Percentiles rank a stretch among this genome's conserved stretches.
Conservation (phyloP, 2,888 invertebrate genomes). For the Standfussiana lucernea region DNA sequence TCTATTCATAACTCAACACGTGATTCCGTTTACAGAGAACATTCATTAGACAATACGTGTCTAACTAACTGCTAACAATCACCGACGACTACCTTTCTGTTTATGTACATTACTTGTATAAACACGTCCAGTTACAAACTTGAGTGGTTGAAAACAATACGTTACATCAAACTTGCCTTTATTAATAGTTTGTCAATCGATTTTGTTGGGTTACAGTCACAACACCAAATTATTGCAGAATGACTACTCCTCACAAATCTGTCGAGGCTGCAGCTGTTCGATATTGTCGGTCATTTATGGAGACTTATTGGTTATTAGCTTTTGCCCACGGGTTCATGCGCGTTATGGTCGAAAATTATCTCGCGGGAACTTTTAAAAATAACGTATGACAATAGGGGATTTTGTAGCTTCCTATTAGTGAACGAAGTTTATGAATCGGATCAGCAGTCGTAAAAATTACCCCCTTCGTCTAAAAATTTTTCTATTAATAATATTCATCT, state of each 20-base stretch:
- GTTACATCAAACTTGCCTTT: constrained; percentile 32
- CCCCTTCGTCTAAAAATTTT: too few relatives aligned
- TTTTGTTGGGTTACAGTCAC: constrained; percentile 11
- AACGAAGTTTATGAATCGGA: too few relatives aligned
- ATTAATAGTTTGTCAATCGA: constrained; percentile 22
- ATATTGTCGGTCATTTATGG: not conserved
- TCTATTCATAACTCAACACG: constrained; percentile 2
- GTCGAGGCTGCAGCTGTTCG: not conserved
- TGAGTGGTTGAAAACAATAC: constrained; percentile 45
- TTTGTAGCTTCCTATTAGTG: too few relatives aligned
- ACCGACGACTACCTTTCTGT: constrained; percentile 1
- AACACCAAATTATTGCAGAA: not conserved
- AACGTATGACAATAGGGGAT: too few relatives aligned
- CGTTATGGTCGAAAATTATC: too few relatives aligned
- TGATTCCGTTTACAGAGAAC: constrained; percentile 1
- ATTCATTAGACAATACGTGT: constrained; percentile 1
- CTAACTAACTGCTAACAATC: not conserved
- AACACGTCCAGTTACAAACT: constrained; percentile 24
- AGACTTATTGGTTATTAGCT: too few relatives aligned
- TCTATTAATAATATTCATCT: too few relatives aligned
- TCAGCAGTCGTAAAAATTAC: too few relatives aligned
- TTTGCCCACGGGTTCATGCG: too few relatives aligned
- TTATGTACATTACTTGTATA: constrained; percentile 2
- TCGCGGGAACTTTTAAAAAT: too few relatives aligned
- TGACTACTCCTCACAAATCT: not conserved